These are phyloP conservation scores for Nipponia nippon DNA, from an alignment of 2,113 vertebrate genomes.

Conservation along the genomic window DNA sequence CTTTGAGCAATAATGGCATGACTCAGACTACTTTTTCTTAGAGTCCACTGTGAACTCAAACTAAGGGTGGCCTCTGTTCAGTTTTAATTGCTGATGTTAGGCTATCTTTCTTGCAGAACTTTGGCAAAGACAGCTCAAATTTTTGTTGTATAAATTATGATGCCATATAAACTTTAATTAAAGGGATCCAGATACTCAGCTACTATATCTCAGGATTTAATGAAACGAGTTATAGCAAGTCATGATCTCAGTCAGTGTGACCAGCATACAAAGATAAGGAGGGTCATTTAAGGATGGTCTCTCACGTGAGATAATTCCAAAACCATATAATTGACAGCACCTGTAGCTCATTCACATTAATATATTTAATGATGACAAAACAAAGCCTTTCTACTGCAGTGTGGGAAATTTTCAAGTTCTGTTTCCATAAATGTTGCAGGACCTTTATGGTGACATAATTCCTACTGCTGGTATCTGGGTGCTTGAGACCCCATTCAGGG, in stretches of 20 bases:
- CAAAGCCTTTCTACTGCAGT: background rate
- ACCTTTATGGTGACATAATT: background rate
- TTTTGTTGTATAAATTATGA: slow-evolving; percentile 1
- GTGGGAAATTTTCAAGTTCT: background rate
- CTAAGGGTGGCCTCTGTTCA: slow-evolving; percentile 6
- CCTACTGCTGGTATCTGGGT: background rate
- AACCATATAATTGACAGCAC: background rate
- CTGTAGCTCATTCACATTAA: background rate
- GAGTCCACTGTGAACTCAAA: background rate
- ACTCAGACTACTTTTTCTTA: slow-evolving; percentile 32
- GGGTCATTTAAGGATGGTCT: background rate
- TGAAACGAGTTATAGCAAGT: background rate
- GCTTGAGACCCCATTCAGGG: background rate
- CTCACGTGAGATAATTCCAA: background rate
- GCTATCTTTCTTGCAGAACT: slow-evolving; percentile 22
- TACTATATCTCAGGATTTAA: background rate
- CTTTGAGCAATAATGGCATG: slow-evolving; percentile 37
- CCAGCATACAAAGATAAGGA: background rate
- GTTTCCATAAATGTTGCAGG: background rate
- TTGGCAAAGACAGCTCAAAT: background rate
- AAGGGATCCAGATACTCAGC: background rate
- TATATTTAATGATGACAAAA: background rate
- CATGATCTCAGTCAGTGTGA: background rate
- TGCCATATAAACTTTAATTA: background rate
- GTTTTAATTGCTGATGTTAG: slow-evolving; percentile 29